Conservation (phyloP, 1,140 invertebrate genomes). For the Chelonus insularis region DNA sequence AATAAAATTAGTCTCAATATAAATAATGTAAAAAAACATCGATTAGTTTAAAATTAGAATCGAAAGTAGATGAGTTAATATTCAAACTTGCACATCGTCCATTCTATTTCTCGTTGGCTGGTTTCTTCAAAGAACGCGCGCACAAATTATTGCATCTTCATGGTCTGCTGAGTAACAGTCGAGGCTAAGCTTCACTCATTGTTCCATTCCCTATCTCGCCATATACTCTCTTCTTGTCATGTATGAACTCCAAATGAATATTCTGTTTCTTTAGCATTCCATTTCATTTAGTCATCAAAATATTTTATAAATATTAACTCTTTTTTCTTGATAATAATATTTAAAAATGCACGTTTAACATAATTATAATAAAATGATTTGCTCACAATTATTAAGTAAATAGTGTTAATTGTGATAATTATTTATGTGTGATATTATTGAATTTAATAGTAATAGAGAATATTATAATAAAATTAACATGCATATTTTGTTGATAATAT, state of each 20-base stretch:
- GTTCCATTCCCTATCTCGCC: slow-evolving; percentile 6
- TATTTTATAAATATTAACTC: neutral
- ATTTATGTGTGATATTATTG: no score
- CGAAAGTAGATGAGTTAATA: neutral
- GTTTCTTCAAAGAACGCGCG: slow-evolving; percentile 33
- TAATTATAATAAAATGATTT: no score
- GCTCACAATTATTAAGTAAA: no score
- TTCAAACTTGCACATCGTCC: neutral
- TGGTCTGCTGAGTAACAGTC: slow-evolving; percentile 42
- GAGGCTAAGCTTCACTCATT: slow-evolving; percentile 26
- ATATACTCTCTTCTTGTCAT: neutral
- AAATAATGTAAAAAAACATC: no score
- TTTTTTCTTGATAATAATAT: no score
- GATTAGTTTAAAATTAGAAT: no score
- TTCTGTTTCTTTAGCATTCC: neutral
- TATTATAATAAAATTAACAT: no score
- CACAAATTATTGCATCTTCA: slow-evolving; percentile 54
- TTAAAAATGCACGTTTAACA: no score
- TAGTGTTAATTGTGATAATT: no score
- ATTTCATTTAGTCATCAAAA: neutral
- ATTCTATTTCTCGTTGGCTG: slow-evolving; percentile 8
- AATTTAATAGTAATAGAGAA: no score
- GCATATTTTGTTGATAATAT: no score
- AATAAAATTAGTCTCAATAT: no score
- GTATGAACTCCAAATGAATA: neutral